A percentile compares a stretch with the other conserved stretches of the same genome.
These are phyloP conservation scores for Brachypterus glaber DNA, from an alignment of 2,888 invertebrate genomes.

Conservation along the genomic window DNA sequence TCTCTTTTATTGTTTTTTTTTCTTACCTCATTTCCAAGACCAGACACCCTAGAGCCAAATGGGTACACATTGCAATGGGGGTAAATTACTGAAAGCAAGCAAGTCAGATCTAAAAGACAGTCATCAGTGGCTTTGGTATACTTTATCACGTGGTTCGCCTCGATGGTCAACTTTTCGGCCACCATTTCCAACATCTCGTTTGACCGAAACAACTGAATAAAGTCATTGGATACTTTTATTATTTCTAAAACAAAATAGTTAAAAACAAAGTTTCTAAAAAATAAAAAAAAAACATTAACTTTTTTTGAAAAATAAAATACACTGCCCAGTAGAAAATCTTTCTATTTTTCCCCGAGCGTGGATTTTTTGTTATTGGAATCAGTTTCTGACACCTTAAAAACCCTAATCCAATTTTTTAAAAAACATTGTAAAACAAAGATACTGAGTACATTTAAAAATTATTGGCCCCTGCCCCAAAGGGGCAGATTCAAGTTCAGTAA, in stretches of 20 bases:
- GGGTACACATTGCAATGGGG: conserved; percentile 40
- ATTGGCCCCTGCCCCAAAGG: too few relatives aligned
- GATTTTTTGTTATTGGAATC: too few relatives aligned
- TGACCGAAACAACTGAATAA: conserved; percentile 26
- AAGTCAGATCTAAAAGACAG: conserved; percentile 31
- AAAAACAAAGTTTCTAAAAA: conserved; percentile 1
- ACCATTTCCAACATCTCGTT: conserved; percentile 20
- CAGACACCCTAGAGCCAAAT: conserved; percentile 53
- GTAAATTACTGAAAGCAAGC: conserved; percentile 25
- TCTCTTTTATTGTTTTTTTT: too few relatives aligned
- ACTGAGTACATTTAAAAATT: too few relatives aligned
- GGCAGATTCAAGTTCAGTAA: too few relatives aligned
- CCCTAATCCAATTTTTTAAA: too few relatives aligned
- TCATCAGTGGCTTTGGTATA: conserved; percentile 21
- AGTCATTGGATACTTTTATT: conserved; percentile 22
- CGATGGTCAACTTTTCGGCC: conserved; percentile 20
- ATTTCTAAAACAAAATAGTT: conserved; percentile 19
- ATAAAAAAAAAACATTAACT: conserved; percentile 8
- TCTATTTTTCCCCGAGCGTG: too few relatives aligned
- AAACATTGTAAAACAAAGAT: too few relatives aligned
- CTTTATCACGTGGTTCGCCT: conserved; percentile 27
- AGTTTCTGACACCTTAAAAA: too few relatives aligned
- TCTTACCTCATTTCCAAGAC: conserved; percentile 40
- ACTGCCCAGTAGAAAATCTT: too few relatives aligned
- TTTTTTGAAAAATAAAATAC: too few relatives aligned